Evolutionary conservation across 2,888 invertebrate genomes (phyloP).

Genomic region (Machimus rusticus): DNA sequence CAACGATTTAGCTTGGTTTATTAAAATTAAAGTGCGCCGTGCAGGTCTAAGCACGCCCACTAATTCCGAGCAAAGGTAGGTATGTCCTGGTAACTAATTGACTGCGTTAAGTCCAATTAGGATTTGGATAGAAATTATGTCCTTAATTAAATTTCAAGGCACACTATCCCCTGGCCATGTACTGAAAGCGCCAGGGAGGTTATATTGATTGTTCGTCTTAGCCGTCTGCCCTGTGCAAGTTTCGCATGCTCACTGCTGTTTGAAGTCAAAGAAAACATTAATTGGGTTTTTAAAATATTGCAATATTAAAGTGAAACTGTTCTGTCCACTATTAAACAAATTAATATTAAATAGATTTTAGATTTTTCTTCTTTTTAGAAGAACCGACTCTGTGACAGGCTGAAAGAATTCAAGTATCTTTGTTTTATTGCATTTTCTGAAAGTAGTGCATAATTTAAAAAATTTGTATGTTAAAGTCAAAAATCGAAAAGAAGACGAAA

Average conservation of each 20-base stretch:
- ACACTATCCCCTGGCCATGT: not conserved
- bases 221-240: not conserved
- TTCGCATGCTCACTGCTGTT: not conserved
- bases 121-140: slow-evolving; percentile 22
- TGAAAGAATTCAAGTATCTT: too few relatives aligned
- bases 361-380: too few relatives aligned
- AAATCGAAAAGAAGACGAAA: too few relatives aligned
- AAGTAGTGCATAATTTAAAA: too few relatives aligned
- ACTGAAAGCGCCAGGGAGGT: not conserved
- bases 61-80: not conserved
- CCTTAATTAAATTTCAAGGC: slow-evolving; percentile 25
- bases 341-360: too few relatives aligned
- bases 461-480: too few relatives aligned
- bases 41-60: slow-evolving; percentile 3
- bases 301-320: not conserved
- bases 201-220: not conserved
- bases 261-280: not conserved
- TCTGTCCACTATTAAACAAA: not conserved
- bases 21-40: slow-evolving; percentile 34
- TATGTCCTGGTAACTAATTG: slow-evolving; percentile 7
- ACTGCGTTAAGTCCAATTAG: slow-evolving; percentile 22
- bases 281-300: not conserved
- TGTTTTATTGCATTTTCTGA: too few relatives aligned
- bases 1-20: slow-evolving; percentile 15
- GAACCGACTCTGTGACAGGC: too few relatives aligned